Percentiles rank a stretch among this genome's conserved stretches.
Evolutionary conservation across 2,113 vertebrate genomes (phyloP).

Genomic region (Peromyscus californicus): DNA sequence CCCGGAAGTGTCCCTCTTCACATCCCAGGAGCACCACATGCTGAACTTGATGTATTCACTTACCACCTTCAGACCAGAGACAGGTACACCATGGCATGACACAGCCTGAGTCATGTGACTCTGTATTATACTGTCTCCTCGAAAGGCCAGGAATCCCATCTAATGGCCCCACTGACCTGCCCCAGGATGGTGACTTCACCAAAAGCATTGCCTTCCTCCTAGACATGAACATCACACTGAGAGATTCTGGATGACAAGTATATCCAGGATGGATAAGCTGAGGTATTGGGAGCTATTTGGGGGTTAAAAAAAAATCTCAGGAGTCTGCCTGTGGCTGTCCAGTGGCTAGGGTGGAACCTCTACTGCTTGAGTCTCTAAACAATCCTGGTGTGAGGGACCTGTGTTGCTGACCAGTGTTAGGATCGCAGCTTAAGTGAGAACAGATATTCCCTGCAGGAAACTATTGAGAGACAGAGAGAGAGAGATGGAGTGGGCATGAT

Average conservation of each 20-base stretch:
- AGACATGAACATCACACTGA: background rate
- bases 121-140: background rate
- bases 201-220: background rate
- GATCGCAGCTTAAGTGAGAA: background rate
- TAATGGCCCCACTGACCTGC: background rate
- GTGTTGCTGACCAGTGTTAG: too few relatives aligned
- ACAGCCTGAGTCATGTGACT: background rate
- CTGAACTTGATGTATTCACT: background rate
- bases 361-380: background rate
- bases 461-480: background rate
- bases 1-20: background rate
- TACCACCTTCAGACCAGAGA: background rate
- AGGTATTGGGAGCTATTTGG: background rate
- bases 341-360: background rate
- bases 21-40: background rate
- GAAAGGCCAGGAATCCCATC: background rate
- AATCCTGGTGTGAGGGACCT: accelerated
- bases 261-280: background rate
- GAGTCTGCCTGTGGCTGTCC: background rate
- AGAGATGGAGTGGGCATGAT: background rate
- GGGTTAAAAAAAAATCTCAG: background rate
- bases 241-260: accelerated
- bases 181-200: background rate
- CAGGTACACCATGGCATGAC: too few relatives aligned
- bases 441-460: background rate